A percentile compares a stretch with the other conserved stretches of the same genome.
Evolutionary conservation across 2,797 vertebrate species (phyloP).

Genomic region (Spinus olivaceus): DNA sequence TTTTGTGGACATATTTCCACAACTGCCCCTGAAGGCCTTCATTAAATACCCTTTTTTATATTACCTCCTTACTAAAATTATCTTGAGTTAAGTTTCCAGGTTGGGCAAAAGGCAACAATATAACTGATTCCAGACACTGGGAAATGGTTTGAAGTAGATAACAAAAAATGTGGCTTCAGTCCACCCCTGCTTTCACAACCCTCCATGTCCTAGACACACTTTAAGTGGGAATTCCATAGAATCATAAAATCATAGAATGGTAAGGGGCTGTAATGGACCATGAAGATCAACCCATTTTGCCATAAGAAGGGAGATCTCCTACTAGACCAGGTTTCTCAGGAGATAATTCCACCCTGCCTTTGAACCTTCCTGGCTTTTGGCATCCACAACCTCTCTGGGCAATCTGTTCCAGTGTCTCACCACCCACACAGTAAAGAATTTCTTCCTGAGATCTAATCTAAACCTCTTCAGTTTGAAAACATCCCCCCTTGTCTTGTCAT

Average conservation of each 20-base stretch:
- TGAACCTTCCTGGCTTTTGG: neutral
- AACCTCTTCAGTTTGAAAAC: neutral
- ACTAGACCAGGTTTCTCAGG: neutral
- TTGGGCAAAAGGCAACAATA: neutral
- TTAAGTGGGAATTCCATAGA: neutral
- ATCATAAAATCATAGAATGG: neutral
- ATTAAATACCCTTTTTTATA: neutral
- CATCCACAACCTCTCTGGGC: neutral
- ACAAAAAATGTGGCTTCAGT: neutral
- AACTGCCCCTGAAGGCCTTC: neutral
- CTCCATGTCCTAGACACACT: neutral
- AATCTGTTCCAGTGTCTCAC: neutral
- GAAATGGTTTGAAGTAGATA: neutral
- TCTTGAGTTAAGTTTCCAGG: neutral
- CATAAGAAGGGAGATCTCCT: neutral
- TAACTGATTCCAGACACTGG: neutral
- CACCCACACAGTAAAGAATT: fast-evolving
- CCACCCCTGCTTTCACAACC: neutral
- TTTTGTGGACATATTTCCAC: neutral
- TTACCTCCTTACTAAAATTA: neutral
- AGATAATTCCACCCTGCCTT: too few species aligned
- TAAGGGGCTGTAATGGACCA: too few species aligned
- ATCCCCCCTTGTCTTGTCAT: neutral
- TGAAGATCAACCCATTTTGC: neutral
- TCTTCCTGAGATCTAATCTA: neutral